These are phyloP conservation scores for Charina bottae DNA, from an alignment of 2,113 vertebrate species.

Conservation along the genomic window DNA sequence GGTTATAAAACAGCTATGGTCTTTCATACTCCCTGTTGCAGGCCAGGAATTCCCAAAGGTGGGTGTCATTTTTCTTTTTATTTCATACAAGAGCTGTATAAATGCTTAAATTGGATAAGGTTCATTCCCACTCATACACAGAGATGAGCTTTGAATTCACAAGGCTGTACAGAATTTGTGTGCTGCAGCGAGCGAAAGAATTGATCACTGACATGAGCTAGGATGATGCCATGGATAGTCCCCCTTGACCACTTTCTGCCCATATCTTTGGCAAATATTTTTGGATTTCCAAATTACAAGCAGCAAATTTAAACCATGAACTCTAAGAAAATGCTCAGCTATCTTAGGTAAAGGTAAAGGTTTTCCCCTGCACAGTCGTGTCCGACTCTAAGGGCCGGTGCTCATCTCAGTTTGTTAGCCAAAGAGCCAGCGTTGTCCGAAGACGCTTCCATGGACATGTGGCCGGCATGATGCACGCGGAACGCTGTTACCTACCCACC, in stretches of 20 bases:
- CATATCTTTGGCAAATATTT: not conserved
- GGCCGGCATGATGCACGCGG: too few relatives aligned
- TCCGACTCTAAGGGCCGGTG: too few relatives aligned
- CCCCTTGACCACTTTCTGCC: not conserved
- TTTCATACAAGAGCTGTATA: not conserved
- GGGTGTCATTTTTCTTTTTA: not conserved
- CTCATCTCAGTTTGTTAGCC: too few relatives aligned
- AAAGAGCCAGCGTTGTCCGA: too few relatives aligned
- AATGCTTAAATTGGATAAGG: not conserved
- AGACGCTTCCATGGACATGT: too few relatives aligned
- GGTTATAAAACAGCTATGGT: not conserved
- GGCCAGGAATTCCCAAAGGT: not conserved
- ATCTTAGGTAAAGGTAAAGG: too few relatives aligned
- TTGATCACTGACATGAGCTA: not conserved
- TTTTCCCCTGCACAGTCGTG: too few relatives aligned
- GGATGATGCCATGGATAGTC: not conserved
- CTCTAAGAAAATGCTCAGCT: slow-evolving; percentile 1
- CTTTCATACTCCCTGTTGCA: not conserved
- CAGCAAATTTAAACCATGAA: not conserved
- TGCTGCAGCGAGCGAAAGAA: not conserved
- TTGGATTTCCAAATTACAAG: not conserved
- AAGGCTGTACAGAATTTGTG: not conserved
- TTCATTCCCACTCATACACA: not conserved
- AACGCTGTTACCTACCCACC: too few relatives aligned
- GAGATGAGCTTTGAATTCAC: not conserved